phyloP scores from a whole-genome alignment of 2,113 vertebrate genomes.

The Gnathonemus longibarbis region DNA sequence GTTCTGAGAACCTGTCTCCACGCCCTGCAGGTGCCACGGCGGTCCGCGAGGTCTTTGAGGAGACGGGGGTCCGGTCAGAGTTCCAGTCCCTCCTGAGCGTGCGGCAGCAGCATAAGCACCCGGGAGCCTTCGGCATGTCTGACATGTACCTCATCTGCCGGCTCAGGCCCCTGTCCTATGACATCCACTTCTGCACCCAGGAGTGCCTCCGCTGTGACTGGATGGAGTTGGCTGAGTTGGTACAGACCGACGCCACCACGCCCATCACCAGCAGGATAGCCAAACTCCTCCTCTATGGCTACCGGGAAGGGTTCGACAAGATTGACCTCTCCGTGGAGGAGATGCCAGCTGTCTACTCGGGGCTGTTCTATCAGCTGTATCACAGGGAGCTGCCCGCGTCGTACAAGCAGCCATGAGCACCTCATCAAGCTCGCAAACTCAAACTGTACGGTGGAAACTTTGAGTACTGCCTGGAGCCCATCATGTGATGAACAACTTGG shows the following conservation, averaged over 20 bases:
- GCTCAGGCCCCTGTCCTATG: conserved; percentile 69
- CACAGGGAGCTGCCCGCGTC: conserved; percentile 66
- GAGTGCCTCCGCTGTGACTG: conserved; percentile 85
- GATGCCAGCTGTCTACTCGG: conserved; percentile 71
- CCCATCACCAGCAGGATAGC: conserved; percentile 77
- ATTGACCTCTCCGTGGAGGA: conserved; percentile 76
- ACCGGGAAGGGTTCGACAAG: conserved; percentile 68
- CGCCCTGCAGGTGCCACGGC: conserved; percentile 70
- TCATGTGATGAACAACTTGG: not conserved
- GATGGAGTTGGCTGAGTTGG: conserved; percentile 71
- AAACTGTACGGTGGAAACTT: not conserved
- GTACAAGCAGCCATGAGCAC: conserved; percentile 24
- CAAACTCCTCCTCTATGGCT: conserved; percentile 70
- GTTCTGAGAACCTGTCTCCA: not conserved
- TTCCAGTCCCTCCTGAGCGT: conserved; percentile 85
- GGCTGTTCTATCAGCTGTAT: conserved; percentile 80
- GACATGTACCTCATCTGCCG: conserved; percentile 90
- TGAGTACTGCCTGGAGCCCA: not conserved
- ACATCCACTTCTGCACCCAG: conserved; percentile 74
- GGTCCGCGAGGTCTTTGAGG: conserved; percentile 87
- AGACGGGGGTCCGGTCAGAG: conserved; percentile 81
- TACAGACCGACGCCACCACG: conserved; percentile 52
- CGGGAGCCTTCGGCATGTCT: conserved; percentile 81
- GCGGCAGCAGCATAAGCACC: conserved; percentile 82
- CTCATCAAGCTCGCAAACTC: not conserved